Evolutionary conservation across 2,888 invertebrate genomes (phyloP), one percentile per base, ranked within the genome.

Genomic region (Perizoma affinitatum): DNA sequence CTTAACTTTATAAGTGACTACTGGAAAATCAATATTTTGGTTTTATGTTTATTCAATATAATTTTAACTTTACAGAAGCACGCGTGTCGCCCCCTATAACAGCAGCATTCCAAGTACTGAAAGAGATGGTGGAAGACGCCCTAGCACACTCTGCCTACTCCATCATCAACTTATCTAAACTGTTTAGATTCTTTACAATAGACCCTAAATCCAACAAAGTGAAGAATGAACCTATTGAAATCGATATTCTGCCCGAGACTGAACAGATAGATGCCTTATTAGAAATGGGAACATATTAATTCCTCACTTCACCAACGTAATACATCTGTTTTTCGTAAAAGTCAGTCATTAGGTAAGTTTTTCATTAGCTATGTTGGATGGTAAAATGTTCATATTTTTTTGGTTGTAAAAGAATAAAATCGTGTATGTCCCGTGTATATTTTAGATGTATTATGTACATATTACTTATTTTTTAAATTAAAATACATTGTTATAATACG

Each of bases 121-220:
- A 94, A 69, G 95, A 96, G 76, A 93, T 93, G 43, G 94, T 95
- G 3, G 95, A 96, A 72, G 94, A 94, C 67, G 93, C 94, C 73
- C 84, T 96, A 65, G 93, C 94, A 35, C 93, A 93, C 72, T 96
- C 96, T 5, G 95, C 94, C 0, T 96, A 95, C 80, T 94, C 95
- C 3, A 89, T 95, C 45, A 94, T 96, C 45, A 93, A 95, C 77
- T 82, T 96, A 36, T 88, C 90, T 0, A 91, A 93, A 67, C 72
- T 95, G 47, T 95, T 94, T 75, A 79, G 91, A 67, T 91, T 91
- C 75, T 92, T 92, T 70, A 77, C 80, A 0, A 45, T 91, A 34
- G 88, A 89, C 54, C 73, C 82, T 36, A 88, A 84, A 70, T 72
- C 71, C 10, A 78, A 73, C 55, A 82, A 78, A 56, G 44, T 82